phyloP scores from a whole-genome alignment of 1,140 invertebrate species.

The Bombus picipes region DNA sequence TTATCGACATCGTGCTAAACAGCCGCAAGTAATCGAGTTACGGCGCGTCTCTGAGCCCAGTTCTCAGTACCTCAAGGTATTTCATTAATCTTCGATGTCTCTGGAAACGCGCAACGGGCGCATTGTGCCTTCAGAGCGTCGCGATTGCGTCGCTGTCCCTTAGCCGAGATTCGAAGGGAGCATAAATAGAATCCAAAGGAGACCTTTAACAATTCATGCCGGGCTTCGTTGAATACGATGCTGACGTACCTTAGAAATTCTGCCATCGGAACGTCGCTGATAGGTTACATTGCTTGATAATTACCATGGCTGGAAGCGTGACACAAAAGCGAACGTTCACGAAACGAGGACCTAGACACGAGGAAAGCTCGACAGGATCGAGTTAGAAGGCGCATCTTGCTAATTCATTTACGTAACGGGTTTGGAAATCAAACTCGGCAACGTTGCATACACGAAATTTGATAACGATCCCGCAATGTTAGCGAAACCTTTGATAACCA shows the following conservation, averaged over 20 bases:
- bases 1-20: slow-evolving; percentile 4
- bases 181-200: slow-evolving; percentile 48
- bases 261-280: slow-evolving; percentile 16
- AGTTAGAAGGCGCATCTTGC: neutral
- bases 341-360: slow-evolving; percentile 13
- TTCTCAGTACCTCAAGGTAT: neutral
- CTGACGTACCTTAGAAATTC: slow-evolving; percentile 12
- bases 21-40: neutral
- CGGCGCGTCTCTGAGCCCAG: neutral
- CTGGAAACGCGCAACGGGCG: neutral
- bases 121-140: neutral
- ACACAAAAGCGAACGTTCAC: slow-evolving; percentile 27
- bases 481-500: neutral
- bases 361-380: neutral
- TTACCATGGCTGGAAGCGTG: slow-evolving; percentile 30
- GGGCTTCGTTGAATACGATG: neutral
- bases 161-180: slow-evolving; percentile 11
- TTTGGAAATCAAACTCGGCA: slow-evolving; percentile 3
- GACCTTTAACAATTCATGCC: slow-evolving; percentile 53
- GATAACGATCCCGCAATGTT: neutral
- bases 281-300: slow-evolving; percentile 47
- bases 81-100: slow-evolving; percentile 37
- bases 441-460: neutral
- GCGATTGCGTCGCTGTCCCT: slow-evolving; percentile 48
- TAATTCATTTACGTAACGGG: slow-evolving; percentile 31